A percentile compares a stretch with the other conserved stretches of the same genome.
These are phyloP conservation scores for Theonella swinhoei DNA, from an alignment of 37 sponge, comb jelly and placozoan species.

Conservation along the genomic window DNA sequence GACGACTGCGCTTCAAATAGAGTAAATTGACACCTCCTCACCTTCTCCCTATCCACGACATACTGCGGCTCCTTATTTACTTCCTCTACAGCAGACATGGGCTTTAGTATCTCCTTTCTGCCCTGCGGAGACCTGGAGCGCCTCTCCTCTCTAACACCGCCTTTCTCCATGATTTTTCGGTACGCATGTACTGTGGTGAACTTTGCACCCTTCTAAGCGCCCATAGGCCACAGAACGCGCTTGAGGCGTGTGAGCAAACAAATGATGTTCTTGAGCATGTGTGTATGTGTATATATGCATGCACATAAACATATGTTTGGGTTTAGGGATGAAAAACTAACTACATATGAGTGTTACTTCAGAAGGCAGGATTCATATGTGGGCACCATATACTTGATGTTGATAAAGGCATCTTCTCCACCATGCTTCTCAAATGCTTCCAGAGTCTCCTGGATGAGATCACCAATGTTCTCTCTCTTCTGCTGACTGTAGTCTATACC, in stretches of 20 bases:
- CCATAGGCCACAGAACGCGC: too few relatives aligned
- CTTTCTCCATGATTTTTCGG: neutral
- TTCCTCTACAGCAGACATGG: neutral
- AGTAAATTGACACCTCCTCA: too few relatives aligned
- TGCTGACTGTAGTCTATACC: conserved; percentile 99
- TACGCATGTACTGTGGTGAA: neutral
- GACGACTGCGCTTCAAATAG: neutral
- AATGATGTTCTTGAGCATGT: too few relatives aligned
- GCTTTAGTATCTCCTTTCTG: neutral
- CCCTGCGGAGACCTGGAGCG: neutral
- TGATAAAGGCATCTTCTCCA: conserved; percentile 97
- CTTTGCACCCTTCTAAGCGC: too few relatives aligned
- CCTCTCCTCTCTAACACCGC: too few relatives aligned
- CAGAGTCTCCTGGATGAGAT: conserved; percentile 94
- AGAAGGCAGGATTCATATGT: conserved; percentile 96
- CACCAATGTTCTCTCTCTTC: conserved; percentile 95
- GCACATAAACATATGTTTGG: neutral
- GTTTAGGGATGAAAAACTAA: neutral
- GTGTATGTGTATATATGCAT: neutral
- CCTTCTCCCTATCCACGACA: neutral
- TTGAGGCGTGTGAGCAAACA: neutral
- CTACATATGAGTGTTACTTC: conserved; percentile 57
- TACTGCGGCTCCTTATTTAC: neutral
- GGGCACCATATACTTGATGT: conserved; percentile 99
- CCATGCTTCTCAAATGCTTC: conserved; percentile 94